Percentiles rank a stretch among this genome's conserved stretches.
These are phyloP conservation scores for Lottia gigantea DNA, from an alignment of 2,888 invertebrate genomes.

Conservation along the genomic window DNA sequence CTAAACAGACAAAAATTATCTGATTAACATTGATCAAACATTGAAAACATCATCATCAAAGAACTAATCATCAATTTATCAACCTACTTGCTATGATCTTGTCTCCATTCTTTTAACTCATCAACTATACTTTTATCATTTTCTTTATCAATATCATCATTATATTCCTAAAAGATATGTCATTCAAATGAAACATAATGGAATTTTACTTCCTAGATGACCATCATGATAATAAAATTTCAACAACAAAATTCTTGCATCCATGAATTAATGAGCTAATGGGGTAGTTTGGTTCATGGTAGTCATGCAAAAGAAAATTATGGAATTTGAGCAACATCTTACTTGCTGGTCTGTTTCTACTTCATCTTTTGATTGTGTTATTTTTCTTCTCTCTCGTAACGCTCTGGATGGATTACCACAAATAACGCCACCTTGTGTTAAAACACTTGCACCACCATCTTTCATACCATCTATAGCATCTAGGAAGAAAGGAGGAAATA, in stretches of 20 bases:
- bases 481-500: not conserved
- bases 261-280: too few relatives aligned
- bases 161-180: too few relatives aligned
- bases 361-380: conserved; percentile 6
- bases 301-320: too few relatives aligned
- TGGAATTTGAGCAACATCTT: not conserved
- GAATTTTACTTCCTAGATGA: too few relatives aligned
- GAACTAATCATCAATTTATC: too few relatives aligned
- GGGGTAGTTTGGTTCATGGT: too few relatives aligned
- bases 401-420: conserved; percentile 68
- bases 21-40: too few relatives aligned
- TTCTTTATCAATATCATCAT: conserved; percentile 45
- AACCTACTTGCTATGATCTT: conserved; percentile 55
- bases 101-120: conserved; percentile 62
- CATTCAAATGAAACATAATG: too few relatives aligned
- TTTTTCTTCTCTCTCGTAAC: conserved; percentile 48
- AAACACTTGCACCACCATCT: conserved; percentile 51
- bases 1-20: too few relatives aligned
- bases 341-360: not conserved
- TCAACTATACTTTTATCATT: conserved; percentile 49
- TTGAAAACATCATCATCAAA: too few relatives aligned
- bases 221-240: too few relatives aligned
- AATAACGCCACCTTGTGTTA: conserved; percentile 63
- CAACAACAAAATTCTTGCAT: too few relatives aligned
- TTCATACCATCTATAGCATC: conserved; percentile 41